phyloP scores from a whole-genome alignment of 2,113 vertebrate genomes.

The Sprattus sprattus region DNA sequence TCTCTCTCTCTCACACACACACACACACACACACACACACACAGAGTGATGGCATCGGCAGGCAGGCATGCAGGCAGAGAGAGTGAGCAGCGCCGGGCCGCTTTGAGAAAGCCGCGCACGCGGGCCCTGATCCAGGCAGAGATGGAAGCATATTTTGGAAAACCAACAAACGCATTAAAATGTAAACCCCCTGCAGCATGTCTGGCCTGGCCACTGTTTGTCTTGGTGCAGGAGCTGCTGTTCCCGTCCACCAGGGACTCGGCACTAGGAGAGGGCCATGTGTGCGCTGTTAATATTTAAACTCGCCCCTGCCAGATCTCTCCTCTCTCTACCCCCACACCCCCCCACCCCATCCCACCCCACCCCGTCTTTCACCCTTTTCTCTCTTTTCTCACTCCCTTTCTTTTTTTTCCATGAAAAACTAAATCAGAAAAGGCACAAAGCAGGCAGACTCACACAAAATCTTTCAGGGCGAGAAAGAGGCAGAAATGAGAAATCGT shows the following conservation, averaged over 20 bases:
- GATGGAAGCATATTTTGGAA: slow-evolving; percentile 82
- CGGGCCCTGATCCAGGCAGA: slow-evolving; percentile 68
- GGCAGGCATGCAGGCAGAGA: slow-evolving; percentile 6
- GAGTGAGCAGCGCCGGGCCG: slow-evolving; percentile 67
- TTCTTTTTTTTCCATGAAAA: background rate
- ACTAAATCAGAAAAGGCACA: background rate
- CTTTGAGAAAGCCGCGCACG: slow-evolving; percentile 64
- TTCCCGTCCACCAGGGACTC: slow-evolving; percentile 69
- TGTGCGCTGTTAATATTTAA: slow-evolving; percentile 84
- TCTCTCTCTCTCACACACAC: background rate
- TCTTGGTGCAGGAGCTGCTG: slow-evolving; percentile 75
- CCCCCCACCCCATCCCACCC: slow-evolving; percentile 58
- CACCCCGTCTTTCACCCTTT: slow-evolving; percentile 28
- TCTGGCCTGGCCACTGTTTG: slow-evolving; percentile 73
- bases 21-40: background rate
- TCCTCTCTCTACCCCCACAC: slow-evolving; percentile 9
- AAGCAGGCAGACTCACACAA: background rate
- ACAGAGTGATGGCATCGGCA: background rate
- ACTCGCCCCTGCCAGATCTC: slow-evolving; percentile 73
- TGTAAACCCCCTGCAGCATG: slow-evolving; percentile 79
- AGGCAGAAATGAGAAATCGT: background rate
- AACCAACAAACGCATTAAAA: slow-evolving; percentile 81
- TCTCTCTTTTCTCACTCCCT: background rate
- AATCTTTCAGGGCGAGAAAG: background rate
- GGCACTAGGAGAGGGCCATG: slow-evolving; percentile 73